These are phyloP conservation scores for Catocala sponsa DNA, from an alignment of 2,888 invertebrate genomes.

Conservation along the genomic window DNA sequence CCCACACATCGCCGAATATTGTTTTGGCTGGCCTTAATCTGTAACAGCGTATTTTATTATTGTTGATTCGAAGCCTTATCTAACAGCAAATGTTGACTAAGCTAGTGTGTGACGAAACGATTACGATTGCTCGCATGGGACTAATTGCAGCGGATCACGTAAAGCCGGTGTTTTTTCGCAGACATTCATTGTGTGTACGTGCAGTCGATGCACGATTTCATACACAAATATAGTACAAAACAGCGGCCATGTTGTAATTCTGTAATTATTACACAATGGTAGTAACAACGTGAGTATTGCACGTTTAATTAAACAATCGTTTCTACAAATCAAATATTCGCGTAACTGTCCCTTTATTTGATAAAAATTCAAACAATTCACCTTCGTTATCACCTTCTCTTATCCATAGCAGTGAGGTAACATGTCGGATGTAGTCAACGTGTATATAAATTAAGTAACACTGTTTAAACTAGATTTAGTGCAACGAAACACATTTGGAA, in stretches of 20 bases:
- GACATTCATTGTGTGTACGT: conserved; percentile 48
- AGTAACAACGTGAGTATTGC: conserved; percentile 51
- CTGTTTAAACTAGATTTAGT: conserved; percentile 19
- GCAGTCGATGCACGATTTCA: conserved; percentile 59
- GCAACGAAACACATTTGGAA: conserved; percentile 14
- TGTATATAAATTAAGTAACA: conserved; percentile 15
- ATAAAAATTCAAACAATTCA: not conserved
- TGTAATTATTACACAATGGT: conserved; percentile 67
- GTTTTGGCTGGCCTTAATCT: conserved; percentile 25
- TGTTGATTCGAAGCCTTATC: conserved; percentile 48
- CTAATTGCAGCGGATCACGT: conserved; percentile 71
- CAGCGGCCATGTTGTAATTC: conserved; percentile 58
- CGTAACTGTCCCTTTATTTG: not conserved
- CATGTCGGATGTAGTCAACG: conserved; percentile 8
- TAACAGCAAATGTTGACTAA: conserved; percentile 68
- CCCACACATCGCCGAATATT: conserved; percentile 9
- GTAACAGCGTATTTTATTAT: conserved; percentile 23
- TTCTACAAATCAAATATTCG: conserved; percentile 16
- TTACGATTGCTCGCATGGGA: conserved; percentile 66
- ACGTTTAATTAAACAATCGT: conserved; percentile 31
- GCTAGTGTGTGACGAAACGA: conserved; percentile 75
- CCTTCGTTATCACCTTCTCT: not conserved
- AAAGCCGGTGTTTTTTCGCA: conserved; percentile 57
- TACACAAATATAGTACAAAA: conserved; percentile 62
- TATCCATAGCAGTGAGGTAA: conserved; percentile 2